Evolutionary conservation across 2,797 vertebrate species (phyloP).

Genomic region (Urocyon cinereoargenteus): DNA sequence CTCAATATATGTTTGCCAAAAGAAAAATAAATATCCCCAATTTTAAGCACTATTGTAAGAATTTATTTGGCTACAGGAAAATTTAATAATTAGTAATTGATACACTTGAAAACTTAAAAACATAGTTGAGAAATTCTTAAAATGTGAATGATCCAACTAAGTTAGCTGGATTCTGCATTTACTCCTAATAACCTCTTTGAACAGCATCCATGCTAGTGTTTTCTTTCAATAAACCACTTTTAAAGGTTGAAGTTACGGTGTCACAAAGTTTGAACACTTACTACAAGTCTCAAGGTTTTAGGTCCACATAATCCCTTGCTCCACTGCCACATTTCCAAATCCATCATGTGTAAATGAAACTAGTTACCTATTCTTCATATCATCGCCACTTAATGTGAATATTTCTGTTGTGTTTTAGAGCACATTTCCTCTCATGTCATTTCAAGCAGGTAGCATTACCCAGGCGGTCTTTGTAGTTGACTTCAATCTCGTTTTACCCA

Average conservation of each 20-base stretch:
- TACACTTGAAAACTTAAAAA: background rate
- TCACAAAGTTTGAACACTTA: background rate
- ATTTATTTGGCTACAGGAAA: background rate
- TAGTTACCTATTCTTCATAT: background rate
- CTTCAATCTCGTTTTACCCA: background rate
- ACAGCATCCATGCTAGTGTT: background rate
- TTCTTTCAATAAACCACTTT: background rate
- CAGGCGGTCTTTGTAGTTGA: background rate
- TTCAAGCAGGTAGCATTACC: fast-evolving
- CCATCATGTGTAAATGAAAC: background rate
- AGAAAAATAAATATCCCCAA: background rate
- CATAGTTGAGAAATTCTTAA: background rate
- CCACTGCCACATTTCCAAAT: background rate
- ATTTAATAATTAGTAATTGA: background rate
- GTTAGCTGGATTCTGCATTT: background rate
- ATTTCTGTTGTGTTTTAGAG: background rate
- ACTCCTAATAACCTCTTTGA: background rate
- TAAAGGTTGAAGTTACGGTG: background rate
- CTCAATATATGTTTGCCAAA: background rate
- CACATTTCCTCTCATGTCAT: fast-evolving
- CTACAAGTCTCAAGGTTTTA: background rate
- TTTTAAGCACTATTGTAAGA: background rate
- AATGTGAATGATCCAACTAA: background rate
- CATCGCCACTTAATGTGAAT: background rate
- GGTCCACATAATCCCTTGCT: background rate